Evolutionary conservation across 1,140 invertebrate species (phyloP), one percentile per base, ranked within the genome.

Genomic region (Amyelois transitella): DNA sequence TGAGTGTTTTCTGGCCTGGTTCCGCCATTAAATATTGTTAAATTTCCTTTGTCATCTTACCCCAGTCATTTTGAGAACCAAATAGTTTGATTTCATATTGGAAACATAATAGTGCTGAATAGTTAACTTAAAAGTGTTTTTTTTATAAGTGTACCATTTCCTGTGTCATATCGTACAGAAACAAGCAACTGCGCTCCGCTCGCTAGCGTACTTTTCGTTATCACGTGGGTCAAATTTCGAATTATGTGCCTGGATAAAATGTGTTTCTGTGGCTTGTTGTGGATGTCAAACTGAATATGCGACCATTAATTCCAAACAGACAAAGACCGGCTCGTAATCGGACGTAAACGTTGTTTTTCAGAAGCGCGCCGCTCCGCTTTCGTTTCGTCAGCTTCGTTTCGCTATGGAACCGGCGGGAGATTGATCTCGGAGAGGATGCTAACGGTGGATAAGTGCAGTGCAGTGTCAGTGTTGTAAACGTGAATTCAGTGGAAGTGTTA

Each of bases 221-320:
- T 88, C 85, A 88, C 85, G 85, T 88, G 85, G 85, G 81, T 81
- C 66, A 73, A 83, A 81, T 82, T 85, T 86, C 61, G 71, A 80
- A 78, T 82, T 73, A 68, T 68, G 59, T 66, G 58, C 44, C 62
- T 66, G 53, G 63, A 53, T 57, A 58, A 53, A 52, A 64, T 66
- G 52, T 67, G 55, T 70, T 75, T 74, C 51, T 18, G 60, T 49
- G 62, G 58, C 64, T 57, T 60, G 55, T 48, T 43, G 38, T 60
- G 51, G 44, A 21, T 47, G 53, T 60, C 49, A 18, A 60, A 52
- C 58, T 43, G 43, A 22, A 43, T 58, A 66, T 24, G 44, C 61
- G 53, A 60, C 49, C 55, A 61, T 72, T 57, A 60, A 45, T 28
- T 53, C 43, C 49, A 51, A 60, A 69, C 65, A 66, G 55, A 70